Percentiles rank a stretch among this genome's conserved stretches.
phyloP scores from a whole-genome alignment of 1,140 invertebrate genomes.

The Dreissena rostriformis region DNA sequence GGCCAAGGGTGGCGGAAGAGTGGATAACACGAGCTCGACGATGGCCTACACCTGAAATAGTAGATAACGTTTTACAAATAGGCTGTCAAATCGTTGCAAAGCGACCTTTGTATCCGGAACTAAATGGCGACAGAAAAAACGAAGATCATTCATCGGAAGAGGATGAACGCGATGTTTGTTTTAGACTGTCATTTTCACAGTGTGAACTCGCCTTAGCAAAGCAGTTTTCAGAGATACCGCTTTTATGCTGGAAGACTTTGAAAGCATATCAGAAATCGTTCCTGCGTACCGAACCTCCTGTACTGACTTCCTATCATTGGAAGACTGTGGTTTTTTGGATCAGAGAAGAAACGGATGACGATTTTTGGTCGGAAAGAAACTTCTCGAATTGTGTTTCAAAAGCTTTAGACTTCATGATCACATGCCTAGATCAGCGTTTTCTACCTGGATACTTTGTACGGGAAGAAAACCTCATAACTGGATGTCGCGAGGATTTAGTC shows the following conservation, averaged over 20 bases:
- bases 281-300: not conserved
- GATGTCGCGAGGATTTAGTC: not conserved
- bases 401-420: conserved; percentile 5
- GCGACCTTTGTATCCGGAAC: not conserved
- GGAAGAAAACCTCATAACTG: conserved; percentile 1
- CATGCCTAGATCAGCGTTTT: not conserved
- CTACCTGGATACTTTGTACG: conserved; percentile 11
- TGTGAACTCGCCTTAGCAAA: conserved; percentile 9
- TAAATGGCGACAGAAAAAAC: too few species aligned
- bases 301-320: conserved; percentile 20
- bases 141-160: not conserved
- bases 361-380: conserved; percentile 14
- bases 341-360: conserved; percentile 4
- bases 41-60: not conserved
- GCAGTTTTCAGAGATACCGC: not conserved
- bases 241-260: not conserved
- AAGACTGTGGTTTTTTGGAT: conserved; percentile 12
- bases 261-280: conserved; percentile 16
- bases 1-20: conserved; percentile 12
- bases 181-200: conserved; percentile 12
- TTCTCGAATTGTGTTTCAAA: not conserved
- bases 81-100: conserved; percentile 22
- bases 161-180: not conserved
- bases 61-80: not conserved
- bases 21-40: not conserved